A percentile compares a stretch with the other conserved stretches of the same genome.
Conservation (phyloP, 1,140 invertebrate species). For the Bombus soroeensis region DNA sequence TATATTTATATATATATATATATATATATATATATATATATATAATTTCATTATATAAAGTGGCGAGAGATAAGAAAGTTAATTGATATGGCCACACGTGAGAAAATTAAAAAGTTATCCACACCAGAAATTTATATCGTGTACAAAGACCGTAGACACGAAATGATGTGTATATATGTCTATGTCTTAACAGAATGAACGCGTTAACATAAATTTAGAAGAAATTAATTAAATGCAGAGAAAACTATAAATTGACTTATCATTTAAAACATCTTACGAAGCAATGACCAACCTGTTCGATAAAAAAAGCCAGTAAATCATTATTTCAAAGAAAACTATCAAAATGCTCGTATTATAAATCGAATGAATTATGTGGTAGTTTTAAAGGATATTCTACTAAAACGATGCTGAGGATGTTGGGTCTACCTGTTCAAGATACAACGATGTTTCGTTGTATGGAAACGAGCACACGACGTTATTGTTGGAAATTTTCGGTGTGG, state of each 20-base stretch:
- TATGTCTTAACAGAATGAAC: too few relatives aligned
- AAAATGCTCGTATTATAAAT: background rate
- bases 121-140: too few relatives aligned
- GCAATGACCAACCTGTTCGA: background rate
- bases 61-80: too few relatives aligned
- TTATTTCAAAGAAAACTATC: background rate
- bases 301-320: background rate
- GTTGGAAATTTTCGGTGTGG: background rate
- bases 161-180: too few relatives aligned
- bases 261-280: background rate
- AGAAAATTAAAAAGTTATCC: too few relatives aligned
- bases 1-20: too few relatives aligned
- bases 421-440: background rate
- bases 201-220: background rate
- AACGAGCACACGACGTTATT: background rate
- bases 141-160: too few relatives aligned
- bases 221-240: background rate
- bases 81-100: too few relatives aligned
- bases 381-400: too few relatives aligned
- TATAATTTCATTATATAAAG: too few relatives aligned
- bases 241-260: background rate
- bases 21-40: too few relatives aligned
- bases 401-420: background rate
- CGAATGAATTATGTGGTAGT: background rate
- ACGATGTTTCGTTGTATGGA: background rate